phyloP scores from a whole-genome alignment of 37 sponge, comb jelly and placozoan species.

The Corticium candelabrum region DNA sequence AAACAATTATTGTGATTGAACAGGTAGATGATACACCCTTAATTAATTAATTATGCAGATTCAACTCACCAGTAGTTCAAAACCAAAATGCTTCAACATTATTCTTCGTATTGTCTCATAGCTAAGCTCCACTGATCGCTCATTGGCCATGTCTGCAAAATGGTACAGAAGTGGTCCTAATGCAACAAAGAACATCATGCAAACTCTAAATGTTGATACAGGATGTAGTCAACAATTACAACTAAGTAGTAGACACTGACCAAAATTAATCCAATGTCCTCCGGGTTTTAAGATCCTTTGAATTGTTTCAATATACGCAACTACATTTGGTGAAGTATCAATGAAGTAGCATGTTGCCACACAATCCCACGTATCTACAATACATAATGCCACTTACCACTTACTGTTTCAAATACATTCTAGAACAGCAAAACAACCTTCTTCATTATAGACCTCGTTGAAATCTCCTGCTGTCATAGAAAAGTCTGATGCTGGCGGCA shows the following conservation, averaged over 20 bases:
- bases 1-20: too few species aligned
- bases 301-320: slow-evolving; percentile 80
- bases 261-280: slow-evolving; percentile 90
- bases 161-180: slow-evolving; percentile 91
- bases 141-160: slow-evolving; percentile 70
- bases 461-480: slow-evolving; percentile 98
- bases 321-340: slow-evolving; percentile 93
- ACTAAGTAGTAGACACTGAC: too few species aligned
- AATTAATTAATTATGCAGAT: too few species aligned
- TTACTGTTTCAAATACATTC: neutral
- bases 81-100: slow-evolving; percentile 49
- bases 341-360: slow-evolving; percentile 34
- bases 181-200: neutral
- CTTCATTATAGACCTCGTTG: slow-evolving; percentile 63
- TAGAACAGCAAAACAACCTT: slow-evolving; percentile 22
- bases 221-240: too few species aligned
- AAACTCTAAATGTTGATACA: too few species aligned
- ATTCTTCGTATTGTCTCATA: slow-evolving; percentile 68
- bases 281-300: slow-evolving; percentile 85
- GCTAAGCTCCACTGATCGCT: slow-evolving; percentile 76
- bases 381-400: neutral
- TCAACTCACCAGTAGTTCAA: slow-evolving; percentile 62
- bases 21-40: too few species aligned
- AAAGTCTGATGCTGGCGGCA: slow-evolving; percentile 56
- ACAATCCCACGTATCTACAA: slow-evolving; percentile 16